A percentile compares a stretch with the other conserved stretches of the same genome.
phyloP scores from a whole-genome alignment of 2,888 invertebrate species.

The Tipula helvola region DNA sequence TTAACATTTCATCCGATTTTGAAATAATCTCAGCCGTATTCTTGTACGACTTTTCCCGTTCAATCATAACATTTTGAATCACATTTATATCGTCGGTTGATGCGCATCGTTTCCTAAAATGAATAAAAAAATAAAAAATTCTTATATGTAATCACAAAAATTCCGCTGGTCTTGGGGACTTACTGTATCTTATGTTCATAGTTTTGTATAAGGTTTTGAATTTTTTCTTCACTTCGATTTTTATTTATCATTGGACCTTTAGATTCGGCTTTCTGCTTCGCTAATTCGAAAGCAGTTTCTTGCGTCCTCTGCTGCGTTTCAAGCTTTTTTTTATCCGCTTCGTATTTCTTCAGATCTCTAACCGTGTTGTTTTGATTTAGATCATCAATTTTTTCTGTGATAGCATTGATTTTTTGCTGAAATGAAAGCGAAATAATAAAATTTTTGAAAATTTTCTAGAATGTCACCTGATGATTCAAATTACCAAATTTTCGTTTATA shows the following conservation, averaged over 20 bases:
- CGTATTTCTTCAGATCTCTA: not conserved
- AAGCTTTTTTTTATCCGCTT: not conserved
- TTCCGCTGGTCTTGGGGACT: not conserved
- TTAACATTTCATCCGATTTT: not conserved
- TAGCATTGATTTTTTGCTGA: not conserved
- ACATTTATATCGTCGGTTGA: not conserved
- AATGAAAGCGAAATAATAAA: not conserved
- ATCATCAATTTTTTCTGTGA: not conserved
- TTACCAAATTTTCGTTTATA: not conserved
- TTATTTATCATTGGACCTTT: slow-evolving; percentile 27
- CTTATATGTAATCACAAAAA: not conserved
- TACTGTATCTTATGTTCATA: slow-evolving; percentile 24
- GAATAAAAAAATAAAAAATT: not conserved
- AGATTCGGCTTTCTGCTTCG: not conserved
- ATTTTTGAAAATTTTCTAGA: not conserved
- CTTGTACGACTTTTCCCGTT: not conserved
- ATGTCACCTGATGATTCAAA: not conserved
- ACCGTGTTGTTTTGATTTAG: not conserved
- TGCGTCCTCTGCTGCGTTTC: not conserved
- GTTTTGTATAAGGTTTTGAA: slow-evolving; percentile 29
- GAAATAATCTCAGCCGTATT: not conserved
- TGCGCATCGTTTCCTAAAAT: not conserved
- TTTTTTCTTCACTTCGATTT: slow-evolving; percentile 30
- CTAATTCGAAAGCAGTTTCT: not conserved
- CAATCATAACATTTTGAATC: not conserved